Evolutionary conservation across 2,888 invertebrate species (phyloP).

Genomic region (Eucera pruinosa): DNA sequence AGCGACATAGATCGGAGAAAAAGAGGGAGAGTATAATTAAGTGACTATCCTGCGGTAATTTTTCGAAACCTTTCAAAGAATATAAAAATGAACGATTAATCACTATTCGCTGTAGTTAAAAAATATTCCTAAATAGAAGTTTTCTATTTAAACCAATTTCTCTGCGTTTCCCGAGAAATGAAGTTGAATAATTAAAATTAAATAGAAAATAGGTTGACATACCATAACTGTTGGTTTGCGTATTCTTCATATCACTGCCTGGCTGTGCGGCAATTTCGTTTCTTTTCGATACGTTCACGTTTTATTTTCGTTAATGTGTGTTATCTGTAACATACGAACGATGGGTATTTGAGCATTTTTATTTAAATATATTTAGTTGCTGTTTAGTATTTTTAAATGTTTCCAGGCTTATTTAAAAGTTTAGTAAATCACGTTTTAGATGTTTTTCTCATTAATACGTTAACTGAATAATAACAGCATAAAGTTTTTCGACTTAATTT

Average conservation of each 20-base stretch:
- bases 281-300: constrained; percentile 46
- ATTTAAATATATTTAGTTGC: neutral
- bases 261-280: constrained; percentile 55
- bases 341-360: constrained; percentile 26
- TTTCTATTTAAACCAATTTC: no score
- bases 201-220: constrained; percentile 60
- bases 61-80: neutral
- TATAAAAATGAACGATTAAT: no score
- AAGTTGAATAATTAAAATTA: constrained; percentile 16
- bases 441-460: no score
- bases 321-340: constrained; percentile 72
- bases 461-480: no score
- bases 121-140: no score
- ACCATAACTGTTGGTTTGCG: constrained; percentile 79
- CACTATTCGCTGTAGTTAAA: no score
- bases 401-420: neutral
- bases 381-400: neutral
- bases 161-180: no score
- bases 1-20: neutral
- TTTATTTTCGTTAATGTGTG: constrained; percentile 48
- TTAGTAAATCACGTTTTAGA: no score
- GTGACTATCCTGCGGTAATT: neutral
- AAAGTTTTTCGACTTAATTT: no score
- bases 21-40: neutral
- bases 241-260: constrained; percentile 80